Evolutionary conservation across 2,113 vertebrate species (phyloP), one percentile per base, ranked within the genome.

Genomic region (Octodon degus): DNA sequence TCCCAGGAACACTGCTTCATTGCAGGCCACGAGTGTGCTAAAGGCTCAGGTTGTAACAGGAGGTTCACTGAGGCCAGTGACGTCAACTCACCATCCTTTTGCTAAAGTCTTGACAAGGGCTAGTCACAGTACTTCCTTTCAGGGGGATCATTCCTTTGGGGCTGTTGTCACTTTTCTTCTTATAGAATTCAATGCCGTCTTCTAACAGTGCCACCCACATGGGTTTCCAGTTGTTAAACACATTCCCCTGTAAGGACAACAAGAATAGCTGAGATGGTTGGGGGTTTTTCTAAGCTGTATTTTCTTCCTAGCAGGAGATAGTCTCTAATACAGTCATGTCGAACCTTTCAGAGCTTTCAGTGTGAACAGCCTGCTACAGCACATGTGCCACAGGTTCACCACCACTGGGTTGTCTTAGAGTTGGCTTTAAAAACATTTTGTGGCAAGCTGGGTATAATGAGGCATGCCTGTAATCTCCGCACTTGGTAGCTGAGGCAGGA

Each of bases 81-180:
- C 19, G 7, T 27, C 58, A n/a, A 90, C 98, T 98, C 97, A 99
- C 99, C 99, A 47, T 98, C 98, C 99, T 99, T 98, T 99, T 99
- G 89, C 98, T 98, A 96, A 99, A 99, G 92, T 99, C 99, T 97
- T 99, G 99, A 91, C 99, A 99, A 0, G 99, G 99, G 91, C 98
- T 99, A 30, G 96, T 98, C 70, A 99, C 84, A 4, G 97, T 97
- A 10, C 99, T 99, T 97, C 98, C 99, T 97, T 99, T 99, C 12
- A 99, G 96, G 7, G 99, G 99, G 83, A 99, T 98, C 99, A 99
- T 99, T 86, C 99, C 99, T 98, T 99, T 99, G 53, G 99, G 99
- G 77, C 98, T 99, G 60, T 85, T 98, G 95, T 99, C 99, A 53
- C 98, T 99, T 98, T 99, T 99, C 98, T 99, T 99, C 97, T 99